Evolutionary conservation across 1,140 invertebrate species (phyloP).

Genomic region (Bemisia tabaci): DNA sequence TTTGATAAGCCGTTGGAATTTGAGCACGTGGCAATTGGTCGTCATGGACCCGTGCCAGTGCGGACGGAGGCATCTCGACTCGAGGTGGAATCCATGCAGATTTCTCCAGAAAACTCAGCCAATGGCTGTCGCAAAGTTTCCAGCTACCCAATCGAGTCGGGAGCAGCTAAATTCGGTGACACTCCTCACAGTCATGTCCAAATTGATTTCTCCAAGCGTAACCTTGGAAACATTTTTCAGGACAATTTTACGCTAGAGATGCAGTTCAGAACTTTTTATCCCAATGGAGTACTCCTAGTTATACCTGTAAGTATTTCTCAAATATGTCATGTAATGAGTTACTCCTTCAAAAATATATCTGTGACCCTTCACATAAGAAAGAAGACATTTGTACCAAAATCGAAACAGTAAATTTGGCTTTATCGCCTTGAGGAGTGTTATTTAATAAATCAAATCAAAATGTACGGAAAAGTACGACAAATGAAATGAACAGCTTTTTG

Average conservation of each 20-base stretch:
- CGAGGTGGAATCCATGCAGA: conserved; percentile 5
- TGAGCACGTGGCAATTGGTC: conserved; percentile 54
- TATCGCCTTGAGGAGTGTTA: too few species aligned
- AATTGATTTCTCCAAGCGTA: conserved; percentile 44
- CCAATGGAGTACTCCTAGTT: conserved; percentile 64
- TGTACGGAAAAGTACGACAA: too few species aligned
- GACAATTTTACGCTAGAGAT: conserved; percentile 62
- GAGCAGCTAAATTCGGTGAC: conserved; percentile 77
- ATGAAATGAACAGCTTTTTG: too few species aligned
- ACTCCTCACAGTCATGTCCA: conserved; percentile 57
- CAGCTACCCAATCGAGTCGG: conserved; percentile 59
- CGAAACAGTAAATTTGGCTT: too few species aligned
- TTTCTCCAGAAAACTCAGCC: conserved; percentile 18
- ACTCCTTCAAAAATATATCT: too few species aligned
- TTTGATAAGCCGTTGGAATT: conserved; percentile 51
- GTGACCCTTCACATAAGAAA: too few species aligned
- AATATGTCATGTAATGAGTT: too few species aligned
- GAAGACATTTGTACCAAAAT: too few species aligned
- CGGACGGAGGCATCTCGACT: neutral
- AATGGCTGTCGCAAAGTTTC: conserved; percentile 44
- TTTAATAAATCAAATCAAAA: too few species aligned
- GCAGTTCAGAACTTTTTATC: conserved; percentile 73
- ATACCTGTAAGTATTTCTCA: conserved; percentile 51
- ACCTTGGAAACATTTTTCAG: conserved; percentile 39
- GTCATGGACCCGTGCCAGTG: conserved; percentile 35